Evolutionary conservation across 2,113 vertebrate species (phyloP).

Genomic region (Perccottus glenii): DNA sequence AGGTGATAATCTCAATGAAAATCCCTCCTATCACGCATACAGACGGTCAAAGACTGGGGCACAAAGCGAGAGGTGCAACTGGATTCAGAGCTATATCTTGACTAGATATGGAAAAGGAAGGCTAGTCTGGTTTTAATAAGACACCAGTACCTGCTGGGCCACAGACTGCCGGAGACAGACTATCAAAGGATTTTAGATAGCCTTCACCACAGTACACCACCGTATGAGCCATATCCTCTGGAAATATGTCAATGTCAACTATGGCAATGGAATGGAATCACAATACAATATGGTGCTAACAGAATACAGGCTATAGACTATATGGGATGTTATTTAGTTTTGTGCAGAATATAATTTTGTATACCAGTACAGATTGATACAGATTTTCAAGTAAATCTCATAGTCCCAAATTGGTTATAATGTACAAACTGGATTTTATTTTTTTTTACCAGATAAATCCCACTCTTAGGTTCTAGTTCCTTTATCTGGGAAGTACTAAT

Average conservation of each 20-base stretch:
- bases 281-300: background rate
- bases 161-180: conserved; percentile 51
- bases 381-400: no score
- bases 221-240: conserved; percentile 21
- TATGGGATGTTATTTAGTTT: no score
- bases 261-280: conserved; percentile 16
- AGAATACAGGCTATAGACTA: background rate
- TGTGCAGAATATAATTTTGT: no score
- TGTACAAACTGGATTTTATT: no score
- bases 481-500: no score
- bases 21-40: conserved; percentile 58
- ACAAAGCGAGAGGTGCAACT: conserved; percentile 53
- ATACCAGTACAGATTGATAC: no score
- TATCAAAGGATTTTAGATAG: conserved; percentile 55
- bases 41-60: conserved; percentile 49
- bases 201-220: conserved; percentile 49
- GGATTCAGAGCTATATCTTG: conserved; percentile 53
- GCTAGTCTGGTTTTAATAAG: conserved; percentile 75
- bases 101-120: conserved; percentile 51
- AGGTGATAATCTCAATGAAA: conserved; percentile 79
- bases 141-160: conserved; percentile 68
- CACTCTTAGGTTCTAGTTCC: no score
- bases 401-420: no score
- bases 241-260: conserved; percentile 24
- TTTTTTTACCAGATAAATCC: no score